Evolutionary conservation across 2,113 vertebrate species (phyloP).

Genomic region (Thamnophis sirtalis): DNA sequence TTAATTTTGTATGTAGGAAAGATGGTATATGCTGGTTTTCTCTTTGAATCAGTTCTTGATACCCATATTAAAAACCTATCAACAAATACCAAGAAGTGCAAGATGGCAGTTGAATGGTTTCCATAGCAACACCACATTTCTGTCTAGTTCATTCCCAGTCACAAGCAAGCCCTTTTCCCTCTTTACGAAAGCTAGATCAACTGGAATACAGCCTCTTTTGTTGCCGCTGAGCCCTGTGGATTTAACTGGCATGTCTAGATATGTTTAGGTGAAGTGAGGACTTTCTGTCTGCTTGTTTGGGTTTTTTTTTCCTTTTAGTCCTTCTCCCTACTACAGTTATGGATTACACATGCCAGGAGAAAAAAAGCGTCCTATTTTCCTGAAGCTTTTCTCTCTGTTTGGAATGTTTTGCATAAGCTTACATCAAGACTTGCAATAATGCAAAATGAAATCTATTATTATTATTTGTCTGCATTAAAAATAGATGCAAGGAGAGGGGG

Average conservation of each 20-base stretch:
- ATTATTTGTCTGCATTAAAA: background rate
- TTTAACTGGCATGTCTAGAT: background rate
- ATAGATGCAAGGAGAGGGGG: background rate
- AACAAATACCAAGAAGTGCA: slow-evolving; percentile 3
- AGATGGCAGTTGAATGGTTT: slow-evolving; percentile 16
- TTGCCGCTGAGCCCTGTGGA: background rate
- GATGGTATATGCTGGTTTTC: background rate
- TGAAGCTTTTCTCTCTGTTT: background rate
- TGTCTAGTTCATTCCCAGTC: background rate
- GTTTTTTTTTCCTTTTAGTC: no score
- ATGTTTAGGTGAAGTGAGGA: background rate
- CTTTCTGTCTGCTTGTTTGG: background rate
- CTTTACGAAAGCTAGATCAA: background rate
- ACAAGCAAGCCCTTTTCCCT: background rate
- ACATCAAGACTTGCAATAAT: background rate
- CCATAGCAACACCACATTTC: slow-evolving; percentile 24
- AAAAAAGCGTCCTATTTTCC: background rate
- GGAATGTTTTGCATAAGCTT: background rate
- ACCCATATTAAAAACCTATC: background rate
- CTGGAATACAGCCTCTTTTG: background rate
- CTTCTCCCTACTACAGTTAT: background rate
- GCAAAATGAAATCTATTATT: background rate
- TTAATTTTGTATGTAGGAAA: background rate
- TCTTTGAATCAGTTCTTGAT: background rate
- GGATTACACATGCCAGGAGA: background rate